Percentiles rank a stretch among this genome's conserved stretches.
phyloP scores from a whole-genome alignment of 2,797 vertebrate species.

The Taenioides sp. region DNA sequence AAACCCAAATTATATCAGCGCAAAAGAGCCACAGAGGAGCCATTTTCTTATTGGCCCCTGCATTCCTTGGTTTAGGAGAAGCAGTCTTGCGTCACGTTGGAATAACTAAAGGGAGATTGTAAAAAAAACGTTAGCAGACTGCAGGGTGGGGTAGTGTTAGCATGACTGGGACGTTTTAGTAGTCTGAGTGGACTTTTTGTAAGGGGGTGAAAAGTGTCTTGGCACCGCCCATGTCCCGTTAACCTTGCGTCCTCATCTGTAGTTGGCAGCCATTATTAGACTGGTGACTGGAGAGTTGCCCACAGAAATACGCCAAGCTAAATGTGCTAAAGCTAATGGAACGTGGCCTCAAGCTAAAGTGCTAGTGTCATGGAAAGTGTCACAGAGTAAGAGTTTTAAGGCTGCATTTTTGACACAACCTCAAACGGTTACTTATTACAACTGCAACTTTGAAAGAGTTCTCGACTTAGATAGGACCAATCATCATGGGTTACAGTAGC shows the following conservation, averaged over 20 bases:
- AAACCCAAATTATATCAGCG: constrained; percentile 69
- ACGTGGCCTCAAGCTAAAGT: constrained; percentile 17
- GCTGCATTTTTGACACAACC: constrained; percentile 1
- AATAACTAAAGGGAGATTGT: constrained; percentile 23
- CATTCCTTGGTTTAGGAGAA: constrained; percentile 37
- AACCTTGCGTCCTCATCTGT: constrained; percentile 25
- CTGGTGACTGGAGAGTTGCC: constrained; percentile 40
- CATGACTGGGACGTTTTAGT: constrained; percentile 19
- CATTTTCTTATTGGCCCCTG: constrained; percentile 47
- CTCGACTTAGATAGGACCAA: not conserved
- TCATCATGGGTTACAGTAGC: not conserved
- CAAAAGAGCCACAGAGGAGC: constrained; percentile 57
- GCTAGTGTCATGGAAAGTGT: not conserved
- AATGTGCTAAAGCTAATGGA: constrained; percentile 27
- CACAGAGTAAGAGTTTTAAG: constrained; percentile 1
- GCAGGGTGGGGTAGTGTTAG: constrained; percentile 17
- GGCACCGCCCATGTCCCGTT: constrained; percentile 43
- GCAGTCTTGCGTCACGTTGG: constrained; percentile 39
- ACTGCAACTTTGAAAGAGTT: not conserved
- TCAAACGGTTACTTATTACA: not conserved
- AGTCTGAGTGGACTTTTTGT: constrained; percentile 26
- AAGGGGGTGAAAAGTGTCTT: constrained; percentile 55
- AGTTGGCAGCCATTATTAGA: constrained; percentile 35
- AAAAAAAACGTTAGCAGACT: constrained; percentile 3
- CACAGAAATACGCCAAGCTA: constrained; percentile 8